Base-by-base conservation (phyloP, 2,888 invertebrate genomes). In the Sarcophaga caerulescens region DNA sequence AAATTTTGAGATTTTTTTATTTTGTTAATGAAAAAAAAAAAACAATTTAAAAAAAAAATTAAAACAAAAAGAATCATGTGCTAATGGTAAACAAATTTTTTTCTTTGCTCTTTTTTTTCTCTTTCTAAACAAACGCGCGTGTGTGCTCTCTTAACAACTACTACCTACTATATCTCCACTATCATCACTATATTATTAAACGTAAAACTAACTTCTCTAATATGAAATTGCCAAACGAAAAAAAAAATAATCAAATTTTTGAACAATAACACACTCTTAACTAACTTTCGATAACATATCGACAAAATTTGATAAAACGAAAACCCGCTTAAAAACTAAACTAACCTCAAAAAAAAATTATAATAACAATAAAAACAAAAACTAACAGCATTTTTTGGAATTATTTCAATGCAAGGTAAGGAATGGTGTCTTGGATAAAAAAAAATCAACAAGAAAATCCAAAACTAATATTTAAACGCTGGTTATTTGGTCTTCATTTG, bases 381-480 rank as follows among this genome's bases (percentile, higher is more conserved):
- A 92, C 92, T 92, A 92, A 93, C 97, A 98, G 98, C 97, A 97
- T 98, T 95, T 98, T 98, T 96, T 98, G 98, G 98, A 98, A 97
- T 96, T 97, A 98, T 97, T 98, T 98, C 97, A 98, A 98, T 94
- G 97, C 97, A 95, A 98, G 98, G 98, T 98, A 98, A 98, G 98
- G 65, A 69, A 82, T 83, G 81, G 84, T 63, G 63, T 75, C 65
- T 75, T 84, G 84, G 86, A 81, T 62, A 69, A 35, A 17, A 14
- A 65, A 44, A 95, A 93, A 92, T 52, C 45, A 90, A 89, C 88
- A 89, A 90, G 62, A 77, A 88, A 87, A 87, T 66, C 87, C 44
- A 66, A 66, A 81, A 89, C 88, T 89, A 88, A 89, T 88, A 80
- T 88, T 87, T 85, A 89, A 89, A 88, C 90, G 89, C 90, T 92